Base-by-base conservation (phyloP, 2,113 vertebrate species). In the Coryphaenoides rupestris region DNA sequence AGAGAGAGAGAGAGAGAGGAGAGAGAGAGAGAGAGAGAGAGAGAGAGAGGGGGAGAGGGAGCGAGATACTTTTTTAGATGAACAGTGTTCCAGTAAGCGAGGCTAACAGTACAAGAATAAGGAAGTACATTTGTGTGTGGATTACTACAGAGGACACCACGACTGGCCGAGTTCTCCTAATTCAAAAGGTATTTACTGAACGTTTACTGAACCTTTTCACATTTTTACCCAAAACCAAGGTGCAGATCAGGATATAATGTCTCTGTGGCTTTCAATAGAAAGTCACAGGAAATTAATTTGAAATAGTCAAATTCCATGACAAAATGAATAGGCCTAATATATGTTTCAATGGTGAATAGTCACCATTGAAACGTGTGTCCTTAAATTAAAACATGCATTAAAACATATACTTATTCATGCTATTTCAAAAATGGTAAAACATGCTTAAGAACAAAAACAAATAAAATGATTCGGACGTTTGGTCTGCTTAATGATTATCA, bases 111-210 rank as follows among this genome's bases (percentile, higher is more conserved):
- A n/a, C 76, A 55, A 56, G 23, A 50, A n/a, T 50, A n/a, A 83
- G 76, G 77, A 82, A 82, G 77, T 14, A 77, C 81, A 76, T 63
- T 76, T 54, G 14, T 70, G 74, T 69, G 68, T 80, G 69, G 60
- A 69, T 65, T 50, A 61, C 60, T 53, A 69, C 17, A 73, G 55
- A 78, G 45, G 62, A 73, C 64, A 67, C 21, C 33, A 72, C 49
- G 58, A 56, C 19, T 60, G 22, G 52, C 58, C 59, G 63, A 66
- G 60, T 46, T 69, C 19, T 40, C 9, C 33, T 40, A 40, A 10
- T 40, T 40, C 33, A 50, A 13, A 81, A 90, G 85, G 87, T 90
- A 86, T 80, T 76, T 84, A 79, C 58, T n/a, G 53, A 10, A 40
- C 13, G n/a, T n/a, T n/a, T n/a, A n/a, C n/a, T n/a, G n/a, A n/a